phyloP scores from a whole-genome alignment of 2,113 vertebrate species.

The Eulemur rufifrons region DNA sequence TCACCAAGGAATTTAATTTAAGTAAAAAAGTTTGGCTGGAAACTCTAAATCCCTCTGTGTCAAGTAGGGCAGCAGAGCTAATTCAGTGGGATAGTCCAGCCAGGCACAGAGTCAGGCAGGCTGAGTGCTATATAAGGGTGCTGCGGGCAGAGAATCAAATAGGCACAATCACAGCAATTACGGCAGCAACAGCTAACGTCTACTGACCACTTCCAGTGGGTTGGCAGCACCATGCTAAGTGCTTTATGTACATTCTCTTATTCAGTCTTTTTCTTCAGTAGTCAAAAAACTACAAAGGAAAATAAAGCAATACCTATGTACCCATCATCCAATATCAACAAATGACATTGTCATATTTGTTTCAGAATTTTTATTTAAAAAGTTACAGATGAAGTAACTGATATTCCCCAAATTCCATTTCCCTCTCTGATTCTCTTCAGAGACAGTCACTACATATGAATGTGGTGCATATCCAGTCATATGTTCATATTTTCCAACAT shows the following conservation, averaged over 20 bases:
- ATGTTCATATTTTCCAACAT: background rate
- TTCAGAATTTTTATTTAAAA: background rate
- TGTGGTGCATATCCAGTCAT: background rate
- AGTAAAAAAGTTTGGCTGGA: constrained; percentile 35
- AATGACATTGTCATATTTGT: background rate
- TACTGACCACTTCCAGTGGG: background rate
- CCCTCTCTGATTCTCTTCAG: background rate
- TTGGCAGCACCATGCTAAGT: background rate
- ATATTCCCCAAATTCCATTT: background rate
- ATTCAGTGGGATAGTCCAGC: background rate
- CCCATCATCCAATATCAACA: background rate
- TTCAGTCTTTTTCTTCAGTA: background rate
- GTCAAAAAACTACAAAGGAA: background rate
- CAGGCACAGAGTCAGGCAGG: background rate
- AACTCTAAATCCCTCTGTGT: constrained; percentile 14
- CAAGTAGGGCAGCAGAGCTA: background rate
- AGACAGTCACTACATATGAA: background rate
- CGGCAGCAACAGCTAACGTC: background rate
- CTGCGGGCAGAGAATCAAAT: background rate
- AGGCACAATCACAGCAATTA: background rate
- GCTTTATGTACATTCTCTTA: background rate
- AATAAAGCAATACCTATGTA: background rate
- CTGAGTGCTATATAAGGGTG: background rate
- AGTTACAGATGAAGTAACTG: background rate
- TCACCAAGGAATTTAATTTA: constrained; percentile 25